These are phyloP conservation scores for Bufotes viridis DNA, from an alignment of 2,797 vertebrate species.

Conservation along the genomic window DNA sequence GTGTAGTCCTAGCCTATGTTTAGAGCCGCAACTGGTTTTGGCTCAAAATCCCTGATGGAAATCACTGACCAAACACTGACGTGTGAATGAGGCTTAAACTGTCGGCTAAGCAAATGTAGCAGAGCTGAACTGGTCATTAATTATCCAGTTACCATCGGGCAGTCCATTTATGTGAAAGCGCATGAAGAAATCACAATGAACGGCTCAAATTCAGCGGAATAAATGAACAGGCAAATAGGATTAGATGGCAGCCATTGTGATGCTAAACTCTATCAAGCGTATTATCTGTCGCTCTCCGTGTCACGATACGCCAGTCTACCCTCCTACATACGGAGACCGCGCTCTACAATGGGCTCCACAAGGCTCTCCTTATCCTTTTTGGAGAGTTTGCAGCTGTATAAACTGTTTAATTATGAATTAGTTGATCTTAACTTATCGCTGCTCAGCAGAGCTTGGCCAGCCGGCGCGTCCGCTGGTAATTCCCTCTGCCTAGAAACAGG, in stretches of 20 bases:
- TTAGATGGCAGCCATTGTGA: neutral
- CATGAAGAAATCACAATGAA: neutral
- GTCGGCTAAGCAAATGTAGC: neutral
- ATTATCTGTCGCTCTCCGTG: slow-evolving; percentile 15
- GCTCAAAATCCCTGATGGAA: too few species aligned
- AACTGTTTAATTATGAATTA: slow-evolving; percentile 58
- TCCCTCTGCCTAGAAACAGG: slow-evolving; percentile 43
- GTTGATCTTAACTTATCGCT: slow-evolving; percentile 48
- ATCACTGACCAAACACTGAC: too few species aligned
- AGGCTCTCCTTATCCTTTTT: slow-evolving; percentile 35
- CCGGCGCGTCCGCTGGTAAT: slow-evolving; percentile 29
- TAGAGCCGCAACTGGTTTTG: too few species aligned
- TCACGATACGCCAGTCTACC: neutral
- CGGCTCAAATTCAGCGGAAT: neutral
- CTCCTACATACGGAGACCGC: neutral
- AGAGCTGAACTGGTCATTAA: neutral
- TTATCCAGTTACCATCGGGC: neutral
- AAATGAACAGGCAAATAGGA: slow-evolving; percentile 8
- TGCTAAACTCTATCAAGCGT: slow-evolving; percentile 7
- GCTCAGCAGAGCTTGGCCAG: slow-evolving; percentile 51
- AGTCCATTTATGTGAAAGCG: neutral
- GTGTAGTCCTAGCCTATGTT: too few species aligned
- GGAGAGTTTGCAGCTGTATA: slow-evolving; percentile 44
- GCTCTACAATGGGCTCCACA: slow-evolving; percentile 10
- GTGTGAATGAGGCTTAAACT: neutral